Conservation (phyloP, 2,888 invertebrate species). For the Tillus elongatus region DNA sequence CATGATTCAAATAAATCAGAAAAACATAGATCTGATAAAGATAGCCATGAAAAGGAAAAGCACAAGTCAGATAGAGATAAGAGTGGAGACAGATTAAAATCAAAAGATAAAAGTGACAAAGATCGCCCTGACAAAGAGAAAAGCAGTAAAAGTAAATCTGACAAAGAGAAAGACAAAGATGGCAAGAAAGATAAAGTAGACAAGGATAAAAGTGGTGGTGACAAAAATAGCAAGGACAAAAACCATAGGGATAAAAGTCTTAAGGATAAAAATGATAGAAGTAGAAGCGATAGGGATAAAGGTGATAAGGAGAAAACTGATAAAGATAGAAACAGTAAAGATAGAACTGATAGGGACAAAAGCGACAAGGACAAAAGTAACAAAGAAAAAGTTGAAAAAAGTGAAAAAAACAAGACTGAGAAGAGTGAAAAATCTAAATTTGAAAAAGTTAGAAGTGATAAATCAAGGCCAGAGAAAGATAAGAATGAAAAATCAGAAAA, state of each 20-base stretch:
- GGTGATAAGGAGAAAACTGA: constrained; percentile 28
- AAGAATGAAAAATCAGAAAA: too few species aligned
- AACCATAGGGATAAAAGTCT: constrained; percentile 8
- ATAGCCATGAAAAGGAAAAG: constrained; percentile 38
- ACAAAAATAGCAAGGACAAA: constrained; percentile 12
- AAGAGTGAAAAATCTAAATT: constrained; percentile 11
- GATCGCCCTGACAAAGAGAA: too few species aligned
- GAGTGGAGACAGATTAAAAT: constrained; percentile 19
- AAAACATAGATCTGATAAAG: constrained; percentile 42
- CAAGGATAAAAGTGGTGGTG: constrained; percentile 10
- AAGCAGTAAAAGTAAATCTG: constrained; percentile 41
- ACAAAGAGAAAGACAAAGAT: constrained; percentile 33
- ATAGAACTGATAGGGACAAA: constrained; percentile 11
- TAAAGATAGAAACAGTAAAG: constrained; percentile 19
- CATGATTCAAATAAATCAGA: constrained; percentile 29
- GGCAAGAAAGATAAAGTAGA: constrained; percentile 19
- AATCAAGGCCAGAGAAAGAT: too few species aligned
- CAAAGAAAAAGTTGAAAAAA: constrained; percentile 6
- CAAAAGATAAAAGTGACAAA: constrained; percentile 31
- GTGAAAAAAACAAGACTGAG: constrained; percentile 8
- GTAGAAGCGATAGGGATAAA: constrained; percentile 27
- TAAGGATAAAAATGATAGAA: constrained; percentile 29
- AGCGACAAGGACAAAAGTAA: background rate
- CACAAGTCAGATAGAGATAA: constrained; percentile 25
- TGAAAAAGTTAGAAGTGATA: constrained; percentile 18